Percentiles rank a stretch among this genome's conserved stretches.
phyloP scores from a whole-genome alignment of 2,888 invertebrate species.

The Polymixis flavicincta region DNA sequence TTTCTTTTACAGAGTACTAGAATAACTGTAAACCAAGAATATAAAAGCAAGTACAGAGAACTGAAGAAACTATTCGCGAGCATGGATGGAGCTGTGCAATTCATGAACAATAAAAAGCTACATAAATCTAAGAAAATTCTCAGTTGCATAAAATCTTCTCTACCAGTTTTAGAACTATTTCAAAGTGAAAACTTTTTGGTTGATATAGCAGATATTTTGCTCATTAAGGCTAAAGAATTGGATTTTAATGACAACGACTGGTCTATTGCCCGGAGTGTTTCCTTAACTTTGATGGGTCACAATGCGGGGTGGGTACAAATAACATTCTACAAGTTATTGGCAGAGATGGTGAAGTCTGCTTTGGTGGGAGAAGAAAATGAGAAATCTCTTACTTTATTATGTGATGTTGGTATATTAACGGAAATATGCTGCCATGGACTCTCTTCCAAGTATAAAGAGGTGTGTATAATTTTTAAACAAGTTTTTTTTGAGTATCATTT shows the following conservation, averaged over 20 bases:
- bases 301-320: conserved; percentile 88
- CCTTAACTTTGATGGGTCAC: conserved; percentile 90
- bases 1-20: conserved; percentile 76
- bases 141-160: conserved; percentile 86
- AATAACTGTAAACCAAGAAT: conserved; percentile 81
- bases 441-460: conserved; percentile 81
- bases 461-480: conserved; percentile 43
- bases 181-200: conserved; percentile 89
- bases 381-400: conserved; percentile 89
- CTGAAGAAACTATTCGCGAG: conserved; percentile 78
- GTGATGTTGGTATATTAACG: conserved; percentile 90
- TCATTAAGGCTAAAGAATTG: conserved; percentile 78
- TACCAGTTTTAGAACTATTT: conserved; percentile 91
- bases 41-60: conserved; percentile 83
- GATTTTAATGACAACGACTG: conserved; percentile 80
- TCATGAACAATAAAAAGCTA: conserved; percentile 79
- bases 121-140: conserved; percentile 81
- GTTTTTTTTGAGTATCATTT: background rate
- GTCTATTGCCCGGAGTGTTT: conserved; percentile 82
- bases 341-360: conserved; percentile 88
- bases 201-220: conserved; percentile 82
- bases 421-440: conserved; percentile 92
- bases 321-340: conserved; percentile 89
- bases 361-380: conserved; percentile 90
- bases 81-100: conserved; percentile 82